Base-by-base conservation (phyloP, 2,888 invertebrate species). In the Pyrgus malvae region DNA sequence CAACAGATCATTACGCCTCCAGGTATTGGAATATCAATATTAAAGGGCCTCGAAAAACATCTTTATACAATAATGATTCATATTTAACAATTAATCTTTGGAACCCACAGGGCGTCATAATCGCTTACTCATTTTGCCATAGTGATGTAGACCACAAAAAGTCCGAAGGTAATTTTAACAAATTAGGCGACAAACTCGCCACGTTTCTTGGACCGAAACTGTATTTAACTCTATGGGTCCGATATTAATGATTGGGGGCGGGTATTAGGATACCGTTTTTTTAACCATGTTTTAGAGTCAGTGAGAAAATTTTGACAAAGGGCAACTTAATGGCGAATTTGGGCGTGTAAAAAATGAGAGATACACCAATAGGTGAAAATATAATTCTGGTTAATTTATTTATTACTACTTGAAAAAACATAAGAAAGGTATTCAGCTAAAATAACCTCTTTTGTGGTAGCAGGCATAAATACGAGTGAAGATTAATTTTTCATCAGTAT, bases 101-200 rank as follows among this genome's bases (percentile, higher is more conserved):
- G 70, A 66, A 72, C 78, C 70, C 81, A 81, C 78, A 76, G 78
- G 72, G 78, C 72, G 69, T 65, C 68, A 77, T 79, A 80, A 85
- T 76, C 73, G 83, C 84, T 80, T 78, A 86, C 82, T 87, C 87
- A 87, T 83, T 83, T 83, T 78, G 68, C 76, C 80, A 75, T 80
- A 72, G 70, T 72, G 42, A 51, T 51, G 42, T 42, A 29, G 21
- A 70, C 62, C 66, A 68, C 60, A 77, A 77, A 71, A 71, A 65
- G 60, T 50, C 60, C 59, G 62, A 67, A 69, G 70, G 76, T 70
- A 80, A 83, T 82, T 80, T 83, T 78, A 80, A 87, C 85, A 83
- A 84, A 87, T 86, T 85, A 83, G 80, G 87, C 86, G 87, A 88
- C 87, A 88, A 84, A 85, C 70, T 80, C 76, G 74, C 66, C 87